Conservation (phyloP, 1,140 invertebrate species). For the Listronotus bonariensis region DNA sequence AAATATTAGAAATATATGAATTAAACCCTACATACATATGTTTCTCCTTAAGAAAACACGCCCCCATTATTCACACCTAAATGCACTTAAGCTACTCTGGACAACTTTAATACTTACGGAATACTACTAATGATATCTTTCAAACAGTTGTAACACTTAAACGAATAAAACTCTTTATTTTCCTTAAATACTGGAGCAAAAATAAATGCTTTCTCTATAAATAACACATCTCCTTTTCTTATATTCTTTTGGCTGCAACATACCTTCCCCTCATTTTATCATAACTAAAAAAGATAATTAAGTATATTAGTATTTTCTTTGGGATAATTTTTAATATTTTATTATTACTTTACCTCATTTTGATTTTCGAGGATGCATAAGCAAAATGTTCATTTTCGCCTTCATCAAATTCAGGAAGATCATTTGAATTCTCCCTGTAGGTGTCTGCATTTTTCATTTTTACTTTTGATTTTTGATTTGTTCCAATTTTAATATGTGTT, state of each 20-base stretch:
- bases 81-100: too few relatives aligned
- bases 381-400: conserved; percentile 47
- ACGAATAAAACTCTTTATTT: conserved; percentile 43
- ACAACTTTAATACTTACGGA: conserved; percentile 51
- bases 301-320: too few relatives aligned
- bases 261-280: conserved; percentile 58
- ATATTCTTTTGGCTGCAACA: conserved; percentile 62
- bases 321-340: too few relatives aligned
- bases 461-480: conserved; percentile 37
- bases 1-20: too few relatives aligned
- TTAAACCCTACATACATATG: too few relatives aligned
- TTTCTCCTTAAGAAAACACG: too few relatives aligned
- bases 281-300: conserved; percentile 42
- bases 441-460: conserved; percentile 29
- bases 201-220: conserved; percentile 73
- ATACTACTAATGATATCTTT: conserved; percentile 44
- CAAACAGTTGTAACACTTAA: conserved; percentile 52
- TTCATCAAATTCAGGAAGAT: conserved; percentile 44
- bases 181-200: conserved; percentile 59
- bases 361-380: conserved; percentile 48
- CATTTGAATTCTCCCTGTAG: conserved; percentile 37
- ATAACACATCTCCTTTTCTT: conserved; percentile 66
- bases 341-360: conserved; percentile 44
- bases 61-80: too few relatives aligned
- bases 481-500: conserved; percentile 39